Percentiles rank a stretch among this genome's conserved stretches.
Evolutionary conservation across 2,888 invertebrate species (phyloP).

Genomic region (Epistrophe grossulariae): DNA sequence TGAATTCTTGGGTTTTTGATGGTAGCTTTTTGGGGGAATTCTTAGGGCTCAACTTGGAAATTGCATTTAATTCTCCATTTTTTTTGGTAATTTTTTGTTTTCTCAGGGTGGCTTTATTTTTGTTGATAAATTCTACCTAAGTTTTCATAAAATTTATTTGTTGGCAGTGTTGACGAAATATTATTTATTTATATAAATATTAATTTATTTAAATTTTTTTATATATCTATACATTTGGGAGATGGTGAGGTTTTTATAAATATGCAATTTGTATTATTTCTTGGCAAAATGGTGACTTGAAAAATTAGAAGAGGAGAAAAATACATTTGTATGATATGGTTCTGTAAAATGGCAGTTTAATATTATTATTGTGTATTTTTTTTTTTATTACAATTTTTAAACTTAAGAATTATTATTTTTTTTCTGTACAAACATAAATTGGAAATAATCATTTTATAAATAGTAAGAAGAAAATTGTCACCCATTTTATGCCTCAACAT

Average conservation of each 20-base stretch:
- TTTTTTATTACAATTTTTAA: conserved; percentile 39
- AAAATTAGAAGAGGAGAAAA: conserved; percentile 64
- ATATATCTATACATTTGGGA: conserved; percentile 21
- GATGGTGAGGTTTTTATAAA: conserved; percentile 31
- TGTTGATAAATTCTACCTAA: conserved; percentile 70
- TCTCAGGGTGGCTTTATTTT: conserved; percentile 30
- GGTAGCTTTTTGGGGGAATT: conserved; percentile 48
- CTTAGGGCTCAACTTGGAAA: conserved; percentile 47
- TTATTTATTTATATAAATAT: conserved; percentile 41
- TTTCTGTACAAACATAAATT: conserved; percentile 63
- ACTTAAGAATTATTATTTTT: conserved; percentile 34
- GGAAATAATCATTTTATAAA: conserved; percentile 9
- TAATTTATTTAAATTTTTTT: conserved; percentile 12
- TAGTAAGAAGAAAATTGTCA: conserved; percentile 55
- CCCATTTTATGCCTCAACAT: conserved; percentile 61
- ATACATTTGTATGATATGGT: conserved; percentile 74
- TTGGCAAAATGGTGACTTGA: conserved; percentile 58
- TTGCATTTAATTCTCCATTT: conserved; percentile 35
- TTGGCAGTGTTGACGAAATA: conserved; percentile 75
- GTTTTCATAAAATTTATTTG: conserved; percentile 67
- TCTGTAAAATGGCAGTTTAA: conserved; percentile 75
- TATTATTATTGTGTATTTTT: conserved; percentile 61
- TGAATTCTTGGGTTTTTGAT: conserved; percentile 36
- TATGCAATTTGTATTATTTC: conserved; percentile 32
- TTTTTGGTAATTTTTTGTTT: conserved; percentile 16